Conservation (phyloP, 2,888 invertebrate genomes). For the Lycia hirtaria region DNA sequence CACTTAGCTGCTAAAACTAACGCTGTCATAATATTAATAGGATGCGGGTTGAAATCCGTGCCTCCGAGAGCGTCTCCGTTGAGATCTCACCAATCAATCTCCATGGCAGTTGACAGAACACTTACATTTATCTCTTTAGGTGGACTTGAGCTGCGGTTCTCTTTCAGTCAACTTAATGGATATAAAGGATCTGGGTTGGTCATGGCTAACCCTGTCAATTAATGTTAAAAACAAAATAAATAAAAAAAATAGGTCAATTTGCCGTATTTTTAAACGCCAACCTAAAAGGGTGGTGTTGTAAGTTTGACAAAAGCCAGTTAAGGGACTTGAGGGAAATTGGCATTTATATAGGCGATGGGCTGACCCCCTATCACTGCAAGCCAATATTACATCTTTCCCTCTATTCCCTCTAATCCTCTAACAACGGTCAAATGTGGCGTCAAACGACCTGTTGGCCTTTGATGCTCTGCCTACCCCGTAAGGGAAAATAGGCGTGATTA, state of each 20-base stretch:
- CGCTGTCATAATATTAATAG: conserved; percentile 63
- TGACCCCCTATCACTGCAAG: no score
- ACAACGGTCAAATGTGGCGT: no score
- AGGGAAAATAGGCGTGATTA: no score
- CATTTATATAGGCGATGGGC: no score
- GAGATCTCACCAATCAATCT: conserved; percentile 70
- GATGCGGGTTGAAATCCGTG: conserved; percentile 54
- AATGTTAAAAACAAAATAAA: neutral
- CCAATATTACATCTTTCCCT: no score
- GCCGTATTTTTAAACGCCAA: no score
- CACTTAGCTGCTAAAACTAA: conserved; percentile 46
- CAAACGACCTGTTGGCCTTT: no score
- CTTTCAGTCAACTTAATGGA: conserved; percentile 58
- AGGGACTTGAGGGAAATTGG: no score
- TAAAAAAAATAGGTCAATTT: conserved; percentile 1
- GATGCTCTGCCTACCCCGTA: no score
- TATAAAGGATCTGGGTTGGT: conserved; percentile 29
- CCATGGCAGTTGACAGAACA: conserved; percentile 71
- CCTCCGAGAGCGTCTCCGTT: conserved; percentile 56
- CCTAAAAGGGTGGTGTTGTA: no score
- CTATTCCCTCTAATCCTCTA: no score
- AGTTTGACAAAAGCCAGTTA: no score
- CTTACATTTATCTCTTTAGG: conserved; percentile 75
- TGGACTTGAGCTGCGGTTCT: conserved; percentile 51
- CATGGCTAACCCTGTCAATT: neutral